phyloP scores from a whole-genome alignment of 2,888 invertebrate species.

The Nysson spinosus region DNA sequence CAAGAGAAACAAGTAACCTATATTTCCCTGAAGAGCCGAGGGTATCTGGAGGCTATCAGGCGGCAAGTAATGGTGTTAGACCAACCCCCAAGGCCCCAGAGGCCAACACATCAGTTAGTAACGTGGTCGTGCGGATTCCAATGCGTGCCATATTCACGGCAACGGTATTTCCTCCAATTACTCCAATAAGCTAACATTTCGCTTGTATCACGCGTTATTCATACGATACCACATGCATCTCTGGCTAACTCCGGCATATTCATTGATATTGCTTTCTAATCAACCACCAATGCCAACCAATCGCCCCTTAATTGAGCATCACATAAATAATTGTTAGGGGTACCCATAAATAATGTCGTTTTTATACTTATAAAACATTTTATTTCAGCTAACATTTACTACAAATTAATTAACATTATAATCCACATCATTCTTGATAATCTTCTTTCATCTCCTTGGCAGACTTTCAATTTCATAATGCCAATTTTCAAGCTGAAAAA shows the following conservation, averaged over 20 bases:
- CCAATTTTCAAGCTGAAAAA: too few species aligned
- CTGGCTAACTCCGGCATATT: conserved; percentile 11
- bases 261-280: conserved; percentile 38
- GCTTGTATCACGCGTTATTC: conserved; percentile 38
- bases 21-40: conserved; percentile 37
- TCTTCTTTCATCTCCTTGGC: too few species aligned
- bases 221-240: conserved; percentile 14
- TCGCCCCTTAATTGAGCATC: too few species aligned
- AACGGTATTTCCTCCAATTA: conserved; percentile 65
- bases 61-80: conserved; percentile 66
- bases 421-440: too few species aligned
- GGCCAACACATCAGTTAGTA: conserved; percentile 68
- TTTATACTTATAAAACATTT: too few species aligned
- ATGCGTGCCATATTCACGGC: conserved; percentile 49
- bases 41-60: conserved; percentile 68
- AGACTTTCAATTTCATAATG: too few species aligned
- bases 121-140: conserved; percentile 53
- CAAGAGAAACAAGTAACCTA: conserved; percentile 31
- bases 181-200: conserved; percentile 60
- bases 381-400: too few species aligned
- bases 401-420: too few species aligned
- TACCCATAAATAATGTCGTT: too few species aligned
- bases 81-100: conserved; percentile 58
- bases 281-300: conserved; percentile 32
- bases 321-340: too few species aligned